These are phyloP conservation scores for Thamnaconus septentrionalis DNA, from an alignment of 2,113 vertebrate genomes.

Conservation along the genomic window DNA sequence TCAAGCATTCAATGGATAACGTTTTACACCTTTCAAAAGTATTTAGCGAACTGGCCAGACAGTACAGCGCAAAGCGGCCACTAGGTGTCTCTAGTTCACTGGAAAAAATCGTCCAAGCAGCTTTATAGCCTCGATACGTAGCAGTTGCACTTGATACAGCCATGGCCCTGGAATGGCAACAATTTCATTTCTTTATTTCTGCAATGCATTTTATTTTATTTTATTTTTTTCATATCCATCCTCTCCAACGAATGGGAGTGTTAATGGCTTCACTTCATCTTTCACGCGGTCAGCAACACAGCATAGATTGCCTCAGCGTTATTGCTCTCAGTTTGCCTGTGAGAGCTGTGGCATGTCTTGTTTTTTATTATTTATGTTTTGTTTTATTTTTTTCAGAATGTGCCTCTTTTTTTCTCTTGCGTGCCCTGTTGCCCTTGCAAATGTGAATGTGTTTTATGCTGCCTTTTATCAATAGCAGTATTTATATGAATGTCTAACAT, in stretches of 20 bases:
- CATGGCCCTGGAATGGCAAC: constrained; percentile 51
- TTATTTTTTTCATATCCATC: constrained; percentile 6
- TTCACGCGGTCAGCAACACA: constrained; percentile 24
- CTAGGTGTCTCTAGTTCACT: constrained; percentile 50
- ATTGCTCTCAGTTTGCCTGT: constrained; percentile 41
- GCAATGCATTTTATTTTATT: constrained; percentile 13
- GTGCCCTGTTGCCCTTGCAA: background rate
- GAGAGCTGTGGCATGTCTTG: constrained; percentile 32
- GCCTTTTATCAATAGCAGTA: no score
- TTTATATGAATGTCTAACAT: background rate
- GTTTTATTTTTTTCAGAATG: constrained; percentile 12
- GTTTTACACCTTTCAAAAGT: background rate
- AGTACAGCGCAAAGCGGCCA: constrained; percentile 35
- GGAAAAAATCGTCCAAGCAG: constrained; percentile 5
- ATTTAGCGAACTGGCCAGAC: background rate
- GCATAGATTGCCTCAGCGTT: constrained; percentile 32
- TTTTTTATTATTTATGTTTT: background rate
- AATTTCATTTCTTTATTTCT: constrained; percentile 37
- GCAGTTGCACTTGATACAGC: constrained; percentile 9
- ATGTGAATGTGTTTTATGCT: no score
- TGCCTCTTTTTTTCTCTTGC: background rate
- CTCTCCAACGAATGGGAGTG: constrained; percentile 14
- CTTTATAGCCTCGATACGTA: background rate
- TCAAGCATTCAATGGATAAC: background rate
- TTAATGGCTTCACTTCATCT: constrained; percentile 1